Evolutionary conservation across 1,140 invertebrate species (phyloP).

Genomic region (Brachionus paranguensis): DNA sequence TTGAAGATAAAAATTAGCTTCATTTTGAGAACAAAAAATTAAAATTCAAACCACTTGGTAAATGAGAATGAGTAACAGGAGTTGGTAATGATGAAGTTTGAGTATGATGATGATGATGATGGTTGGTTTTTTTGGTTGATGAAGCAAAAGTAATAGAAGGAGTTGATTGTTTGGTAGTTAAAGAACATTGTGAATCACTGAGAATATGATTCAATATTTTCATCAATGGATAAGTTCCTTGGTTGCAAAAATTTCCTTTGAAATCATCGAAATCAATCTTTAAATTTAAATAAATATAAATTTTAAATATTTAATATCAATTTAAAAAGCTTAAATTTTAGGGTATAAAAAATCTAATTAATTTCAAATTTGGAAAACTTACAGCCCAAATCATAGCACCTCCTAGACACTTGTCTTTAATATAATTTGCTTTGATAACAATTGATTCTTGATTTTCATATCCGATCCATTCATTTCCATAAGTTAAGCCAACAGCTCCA

Average conservation of each 20-base stretch:
- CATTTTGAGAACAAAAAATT: not conserved
- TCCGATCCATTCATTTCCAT: slow-evolving; percentile 79
- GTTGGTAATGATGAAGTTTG: not conserved
- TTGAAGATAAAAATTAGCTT: not conserved
- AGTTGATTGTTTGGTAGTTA: not conserved
- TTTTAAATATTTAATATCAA: not conserved
- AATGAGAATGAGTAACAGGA: not conserved
- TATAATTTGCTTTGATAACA: slow-evolving; percentile 41
- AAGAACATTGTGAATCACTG: not conserved
- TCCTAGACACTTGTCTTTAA: slow-evolving; percentile 18
- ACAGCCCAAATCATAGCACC: slow-evolving; percentile 43
- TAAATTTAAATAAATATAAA: not conserved
- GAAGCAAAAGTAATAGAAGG: not conserved
- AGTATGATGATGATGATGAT: not conserved
- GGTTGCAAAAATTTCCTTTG: slow-evolving; percentile 64
- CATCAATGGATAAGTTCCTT: slow-evolving; percentile 76
- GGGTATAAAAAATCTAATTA: not conserved
- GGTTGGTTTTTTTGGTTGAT: not conserved
- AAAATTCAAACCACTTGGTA: not conserved
- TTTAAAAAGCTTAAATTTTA: not conserved
- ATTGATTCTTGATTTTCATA: slow-evolving; percentile 68
- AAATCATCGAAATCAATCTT: slow-evolving; percentile 46
- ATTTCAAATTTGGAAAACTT: not conserved
- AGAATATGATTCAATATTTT: slow-evolving; percentile 67
- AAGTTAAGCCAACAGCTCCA: slow-evolving; percentile 68